These are phyloP conservation scores for Pogonocichla stellata DNA, from an alignment of 2,113 vertebrate species.

Conservation along the genomic window DNA sequence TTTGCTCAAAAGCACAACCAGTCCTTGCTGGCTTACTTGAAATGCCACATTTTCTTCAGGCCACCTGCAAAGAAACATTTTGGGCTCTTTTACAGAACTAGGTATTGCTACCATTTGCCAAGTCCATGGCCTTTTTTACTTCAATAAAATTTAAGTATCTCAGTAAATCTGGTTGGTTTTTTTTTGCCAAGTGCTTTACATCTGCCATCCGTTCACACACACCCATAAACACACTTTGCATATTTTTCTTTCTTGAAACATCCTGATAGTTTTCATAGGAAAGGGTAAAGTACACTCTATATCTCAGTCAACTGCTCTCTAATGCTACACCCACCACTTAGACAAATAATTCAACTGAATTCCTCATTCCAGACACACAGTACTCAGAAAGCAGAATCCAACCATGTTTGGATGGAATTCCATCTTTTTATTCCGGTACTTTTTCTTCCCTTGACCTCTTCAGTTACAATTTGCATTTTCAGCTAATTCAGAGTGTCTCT, in stretches of 20 bases:
- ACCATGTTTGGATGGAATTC: neutral
- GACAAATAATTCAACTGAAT: neutral
- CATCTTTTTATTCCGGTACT: neutral
- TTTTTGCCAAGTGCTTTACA: neutral
- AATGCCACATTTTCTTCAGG: neutral
- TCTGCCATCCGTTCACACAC: neutral
- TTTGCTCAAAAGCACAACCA: neutral
- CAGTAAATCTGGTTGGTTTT: neutral
- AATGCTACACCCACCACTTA: neutral
- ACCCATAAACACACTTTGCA: neutral
- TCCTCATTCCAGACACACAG: neutral
- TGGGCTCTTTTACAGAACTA: neutral
- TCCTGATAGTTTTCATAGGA: neutral
- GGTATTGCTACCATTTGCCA: neutral
- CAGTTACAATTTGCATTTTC: neutral
- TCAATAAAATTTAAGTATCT: neutral
- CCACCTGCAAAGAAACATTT: neutral
- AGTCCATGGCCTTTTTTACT: neutral
- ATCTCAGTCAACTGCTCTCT: neutral
- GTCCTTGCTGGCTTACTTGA: neutral
- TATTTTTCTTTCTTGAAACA: neutral
- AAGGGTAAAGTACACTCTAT: neutral
- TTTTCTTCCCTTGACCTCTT: neutral
- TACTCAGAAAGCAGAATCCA: neutral
- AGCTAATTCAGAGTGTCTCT: neutral